phyloP scores from a whole-genome alignment of 2,888 invertebrate species.

The Galeopsomyia nigrocyanea region DNA sequence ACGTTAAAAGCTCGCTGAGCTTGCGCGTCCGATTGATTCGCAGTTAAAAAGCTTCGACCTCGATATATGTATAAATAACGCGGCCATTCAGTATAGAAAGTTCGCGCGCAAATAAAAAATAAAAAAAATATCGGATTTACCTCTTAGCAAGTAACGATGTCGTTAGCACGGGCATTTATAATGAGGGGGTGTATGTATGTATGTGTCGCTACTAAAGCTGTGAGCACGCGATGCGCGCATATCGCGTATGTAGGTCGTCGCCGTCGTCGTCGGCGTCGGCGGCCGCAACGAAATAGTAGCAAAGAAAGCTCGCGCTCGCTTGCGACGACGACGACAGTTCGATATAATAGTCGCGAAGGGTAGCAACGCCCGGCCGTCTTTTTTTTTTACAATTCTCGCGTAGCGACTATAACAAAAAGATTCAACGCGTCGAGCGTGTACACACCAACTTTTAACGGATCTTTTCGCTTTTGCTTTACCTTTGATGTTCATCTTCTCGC shows the following conservation, averaged over 20 bases:
- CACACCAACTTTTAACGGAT: too few species aligned
- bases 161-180: slow-evolving; percentile 39
- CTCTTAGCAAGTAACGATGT: slow-evolving; percentile 21
- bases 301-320: not conserved
- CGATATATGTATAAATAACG: slow-evolving; percentile 14
- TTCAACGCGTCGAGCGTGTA: too few species aligned
- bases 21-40: slow-evolving; percentile 10
- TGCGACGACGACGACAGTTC: slow-evolving; percentile 11
- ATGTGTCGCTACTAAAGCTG: not conserved
- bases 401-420: too few species aligned
- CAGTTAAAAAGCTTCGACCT: slow-evolving; percentile 1
- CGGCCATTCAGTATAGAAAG: not conserved
- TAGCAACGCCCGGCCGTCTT: not conserved
- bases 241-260: slow-evolving; percentile 38
- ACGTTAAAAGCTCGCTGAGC: not conserved
- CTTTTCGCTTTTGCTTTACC: not conserved
- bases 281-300: not conserved
- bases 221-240: slow-evolving; percentile 10
- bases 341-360: slow-evolving; percentile 24
- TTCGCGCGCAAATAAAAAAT: too few species aligned
- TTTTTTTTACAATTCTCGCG: too few species aligned
- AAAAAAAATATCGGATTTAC: too few species aligned
- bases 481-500: not conserved
- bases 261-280: not conserved
- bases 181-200: slow-evolving; percentile 25